Evolutionary conservation across 1,140 invertebrate genomes (phyloP), one percentile per base, ranked within the genome.

Genomic region (Schlechtendalia chinensis): DNA sequence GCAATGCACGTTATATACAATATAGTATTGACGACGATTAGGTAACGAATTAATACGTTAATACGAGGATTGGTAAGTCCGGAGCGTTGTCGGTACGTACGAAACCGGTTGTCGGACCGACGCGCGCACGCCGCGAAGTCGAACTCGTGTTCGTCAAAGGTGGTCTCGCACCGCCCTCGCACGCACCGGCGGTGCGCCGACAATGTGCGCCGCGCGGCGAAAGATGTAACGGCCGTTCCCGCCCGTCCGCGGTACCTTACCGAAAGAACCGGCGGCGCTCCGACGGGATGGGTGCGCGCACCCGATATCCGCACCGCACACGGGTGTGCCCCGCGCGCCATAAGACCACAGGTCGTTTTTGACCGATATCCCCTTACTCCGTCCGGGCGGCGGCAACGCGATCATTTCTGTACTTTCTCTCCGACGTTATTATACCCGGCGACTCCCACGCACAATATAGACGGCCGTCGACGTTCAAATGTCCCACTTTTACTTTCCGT

Each of bases 401-500:
- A 17, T 8, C 58, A 16, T 79, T n/a, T n/a, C n/a, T 45, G 24
- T 79, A 79, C 75, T 79, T 79, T 79, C 75, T 79, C 75, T 79
- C 61, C 47, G 8, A 39, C 8, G 32, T 39, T 39, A 8, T n/a
- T 39, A 39, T 39, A 39, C 32, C n/a, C n/a, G n/a, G 32, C 63
- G 61, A 39, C 75, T 63, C 75, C 75, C 75, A 79, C 75, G 56
- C 75, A 79, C 75, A 79, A 79, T 63, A n/a, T 63, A n/a, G 54
- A 61, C 63, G 39, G 16, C n/a, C 24, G 59, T 19, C 32, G 39
- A n/a, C 58, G 61, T 47, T 39, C 22, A 63, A 39, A 47, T 50
- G 75, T 79, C 75, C 75, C 75, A 79, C 75, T 79, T 79, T 79
- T 79, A 79, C 75, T 79, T 77, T 79, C 61, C n/a, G 39, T 39